Evolutionary conservation across 2,888 invertebrate genomes (phyloP).

Genomic region (Alviniconcha strummeri): DNA sequence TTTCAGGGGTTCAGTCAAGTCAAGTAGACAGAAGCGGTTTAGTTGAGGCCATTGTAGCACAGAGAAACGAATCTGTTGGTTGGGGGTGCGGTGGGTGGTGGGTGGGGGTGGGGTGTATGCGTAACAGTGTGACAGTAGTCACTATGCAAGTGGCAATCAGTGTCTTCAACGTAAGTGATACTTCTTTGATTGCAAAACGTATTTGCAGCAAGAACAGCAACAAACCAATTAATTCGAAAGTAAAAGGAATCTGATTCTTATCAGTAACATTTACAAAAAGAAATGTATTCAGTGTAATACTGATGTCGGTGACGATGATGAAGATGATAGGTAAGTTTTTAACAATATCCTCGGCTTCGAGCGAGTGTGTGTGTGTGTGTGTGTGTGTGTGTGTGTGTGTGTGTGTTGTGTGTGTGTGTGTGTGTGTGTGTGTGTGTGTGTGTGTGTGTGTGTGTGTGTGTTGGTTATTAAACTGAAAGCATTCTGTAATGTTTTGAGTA

Average conservation of each 20-base stretch:
- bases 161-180: neutral
- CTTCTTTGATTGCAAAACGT: no score
- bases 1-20: no score
- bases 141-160: neutral
- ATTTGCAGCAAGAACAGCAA: no score
- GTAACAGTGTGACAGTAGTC: neutral
- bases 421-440: conserved; percentile 21
- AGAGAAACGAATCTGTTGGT: no score
- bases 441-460: neutral
- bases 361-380: neutral
- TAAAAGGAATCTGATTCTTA: neutral
- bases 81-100: no score
- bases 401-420: conserved; percentile 21
- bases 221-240: neutral
- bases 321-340: no score
- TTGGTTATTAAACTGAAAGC: no score
- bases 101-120: no score
- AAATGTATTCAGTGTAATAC: neutral
- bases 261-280: neutral
- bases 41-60: no score
- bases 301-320: neutral
- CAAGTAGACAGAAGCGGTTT: no score
- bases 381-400: neutral
- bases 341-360: no score
- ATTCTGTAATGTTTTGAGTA: neutral